Evolutionary conservation across 2,113 vertebrate genomes (phyloP).

Genomic region (Cephalopholis sonnerati): DNA sequence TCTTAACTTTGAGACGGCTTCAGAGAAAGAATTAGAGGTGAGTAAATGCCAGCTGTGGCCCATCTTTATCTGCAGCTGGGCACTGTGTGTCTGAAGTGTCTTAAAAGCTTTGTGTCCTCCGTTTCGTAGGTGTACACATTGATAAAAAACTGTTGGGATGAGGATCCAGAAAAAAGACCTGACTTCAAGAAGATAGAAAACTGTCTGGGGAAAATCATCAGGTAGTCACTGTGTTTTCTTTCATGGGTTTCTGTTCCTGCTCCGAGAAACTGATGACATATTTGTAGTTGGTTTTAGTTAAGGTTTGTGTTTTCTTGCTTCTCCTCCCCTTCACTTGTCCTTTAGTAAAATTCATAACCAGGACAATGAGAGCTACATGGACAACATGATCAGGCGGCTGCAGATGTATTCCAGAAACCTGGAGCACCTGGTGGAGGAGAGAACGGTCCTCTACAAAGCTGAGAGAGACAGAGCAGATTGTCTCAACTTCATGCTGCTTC

Average conservation of each 20-base stretch:
- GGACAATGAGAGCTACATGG: constrained; percentile 96
- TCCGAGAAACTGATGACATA: background rate
- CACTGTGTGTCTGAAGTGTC: background rate
- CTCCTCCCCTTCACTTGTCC: background rate
- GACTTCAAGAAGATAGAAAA: constrained; percentile 97
- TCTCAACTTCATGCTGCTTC: constrained; percentile 97
- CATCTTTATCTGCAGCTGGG: background rate
- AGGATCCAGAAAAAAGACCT: constrained; percentile 95
- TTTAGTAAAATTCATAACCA: constrained; percentile 93
- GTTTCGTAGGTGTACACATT: constrained; percentile 86
- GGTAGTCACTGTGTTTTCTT: constrained; percentile 78
- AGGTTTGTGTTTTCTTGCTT: background rate
- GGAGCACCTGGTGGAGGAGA: constrained; percentile 95
- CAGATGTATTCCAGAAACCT: constrained; percentile 96
- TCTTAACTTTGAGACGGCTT: constrained; percentile 86
- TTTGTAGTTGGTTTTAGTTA: background rate
- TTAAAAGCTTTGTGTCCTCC: background rate
- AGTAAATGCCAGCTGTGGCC: background rate
- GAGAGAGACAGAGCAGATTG: constrained; percentile 94
- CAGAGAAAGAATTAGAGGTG: constrained; percentile 92
- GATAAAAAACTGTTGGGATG: constrained; percentile 96
- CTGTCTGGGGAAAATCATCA: constrained; percentile 93
- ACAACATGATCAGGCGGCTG: constrained; percentile 94
- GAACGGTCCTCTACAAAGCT: constrained; percentile 94
- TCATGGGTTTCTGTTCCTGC: background rate